phyloP scores from a whole-genome alignment of 2,797 vertebrate species.

The Clarias pachynema region DNA sequence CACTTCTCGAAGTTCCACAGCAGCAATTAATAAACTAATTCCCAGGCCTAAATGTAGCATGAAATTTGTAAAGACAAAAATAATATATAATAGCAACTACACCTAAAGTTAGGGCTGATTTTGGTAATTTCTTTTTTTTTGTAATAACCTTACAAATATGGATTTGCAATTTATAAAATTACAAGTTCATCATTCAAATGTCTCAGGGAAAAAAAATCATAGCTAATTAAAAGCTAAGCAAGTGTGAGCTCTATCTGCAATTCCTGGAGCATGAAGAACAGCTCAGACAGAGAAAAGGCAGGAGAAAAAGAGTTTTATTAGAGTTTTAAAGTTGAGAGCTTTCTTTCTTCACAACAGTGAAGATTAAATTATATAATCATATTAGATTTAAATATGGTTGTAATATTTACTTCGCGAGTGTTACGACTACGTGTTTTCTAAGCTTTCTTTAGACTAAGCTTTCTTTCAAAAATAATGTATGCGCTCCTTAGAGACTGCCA shows the following conservation, averaged over 20 bases:
- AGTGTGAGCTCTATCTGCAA: background rate
- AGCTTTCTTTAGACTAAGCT: too few species aligned
- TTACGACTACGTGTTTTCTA: background rate
- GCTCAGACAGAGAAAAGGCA: background rate
- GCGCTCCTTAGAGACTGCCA: background rate
- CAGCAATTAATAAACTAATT: too few species aligned
- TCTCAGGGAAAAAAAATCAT: background rate
- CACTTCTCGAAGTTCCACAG: too few species aligned
- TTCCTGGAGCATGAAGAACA: background rate
- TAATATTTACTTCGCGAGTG: background rate
- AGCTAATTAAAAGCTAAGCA: background rate
- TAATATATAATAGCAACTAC: background rate
- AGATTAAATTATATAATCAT: background rate
- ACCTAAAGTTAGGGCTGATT: background rate
- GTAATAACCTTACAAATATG: background rate
- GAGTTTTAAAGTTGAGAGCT: background rate
- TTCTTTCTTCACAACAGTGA: background rate
- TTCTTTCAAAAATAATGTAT: background rate
- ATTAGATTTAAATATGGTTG: background rate
- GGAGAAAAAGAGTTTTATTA: background rate
- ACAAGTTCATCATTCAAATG: too few species aligned
- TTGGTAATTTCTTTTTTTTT: background rate
- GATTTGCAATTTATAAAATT: constrained; percentile 1
- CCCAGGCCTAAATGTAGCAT: too few species aligned
- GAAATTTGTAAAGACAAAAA: background rate